Percentiles rank a stretch among this genome's conserved stretches.
Conservation (phyloP, 2,797 vertebrate genomes). For the Gymnothorax reevesii region DNA sequence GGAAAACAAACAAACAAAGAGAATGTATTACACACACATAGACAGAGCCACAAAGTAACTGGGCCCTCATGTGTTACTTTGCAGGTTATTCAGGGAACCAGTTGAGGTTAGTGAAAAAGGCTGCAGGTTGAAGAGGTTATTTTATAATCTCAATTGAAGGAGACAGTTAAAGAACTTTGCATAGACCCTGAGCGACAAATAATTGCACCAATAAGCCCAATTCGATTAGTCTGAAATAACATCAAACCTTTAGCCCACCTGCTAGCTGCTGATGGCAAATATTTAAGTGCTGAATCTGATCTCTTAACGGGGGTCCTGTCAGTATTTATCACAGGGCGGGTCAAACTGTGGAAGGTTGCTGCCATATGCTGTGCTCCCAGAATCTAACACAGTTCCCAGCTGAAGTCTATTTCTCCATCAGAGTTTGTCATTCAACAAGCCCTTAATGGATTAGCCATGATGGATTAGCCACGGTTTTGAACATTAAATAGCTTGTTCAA, state of each 20-base stretch:
- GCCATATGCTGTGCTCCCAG: not conserved
- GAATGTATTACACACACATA: no score
- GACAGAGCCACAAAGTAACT: not conserved
- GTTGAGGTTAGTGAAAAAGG: not conserved
- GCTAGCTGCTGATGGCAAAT: not conserved
- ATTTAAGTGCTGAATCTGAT: not conserved
- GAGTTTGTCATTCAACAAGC: not conserved
- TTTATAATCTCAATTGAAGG: not conserved
- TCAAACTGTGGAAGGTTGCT: not conserved
- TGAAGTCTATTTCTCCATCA: not conserved
- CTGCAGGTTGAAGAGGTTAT: not conserved
- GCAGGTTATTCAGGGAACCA: not conserved
- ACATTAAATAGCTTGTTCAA: not conserved
- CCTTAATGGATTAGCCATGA: not conserved
- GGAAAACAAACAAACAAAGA: not conserved
- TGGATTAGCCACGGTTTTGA: not conserved
- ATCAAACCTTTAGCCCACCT: constrained; percentile 4
- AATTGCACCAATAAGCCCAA: not conserved
- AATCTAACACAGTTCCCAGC: not conserved
- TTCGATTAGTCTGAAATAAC: not conserved
- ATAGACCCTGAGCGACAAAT: not conserved
- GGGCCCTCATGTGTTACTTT: not conserved
- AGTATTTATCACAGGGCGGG: not conserved
- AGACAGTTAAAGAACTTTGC: not conserved
- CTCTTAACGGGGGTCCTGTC: not conserved